These are phyloP conservation scores for Epinephelus malabaricus DNA, from an alignment of 2,797 vertebrate species.

Conservation along the genomic window DNA sequence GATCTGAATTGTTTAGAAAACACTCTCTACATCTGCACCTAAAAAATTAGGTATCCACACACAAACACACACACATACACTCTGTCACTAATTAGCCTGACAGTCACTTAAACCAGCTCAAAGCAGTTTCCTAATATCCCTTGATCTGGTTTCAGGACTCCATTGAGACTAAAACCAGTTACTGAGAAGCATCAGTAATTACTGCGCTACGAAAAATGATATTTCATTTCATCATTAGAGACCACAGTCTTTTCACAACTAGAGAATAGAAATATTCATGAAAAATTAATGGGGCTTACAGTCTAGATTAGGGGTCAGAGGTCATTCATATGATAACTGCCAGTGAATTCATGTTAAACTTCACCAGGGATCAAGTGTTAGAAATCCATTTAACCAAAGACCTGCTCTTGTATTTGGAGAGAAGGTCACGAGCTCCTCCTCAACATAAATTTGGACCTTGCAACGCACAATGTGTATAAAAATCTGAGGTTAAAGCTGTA, in stretches of 20 bases:
- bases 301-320: slow-evolving; percentile 64
- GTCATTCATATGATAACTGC: slow-evolving; percentile 22
- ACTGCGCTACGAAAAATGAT: slow-evolving; percentile 62
- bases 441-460: slow-evolving; percentile 8
- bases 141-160: slow-evolving; percentile 71
- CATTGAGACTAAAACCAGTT: slow-evolving; percentile 70
- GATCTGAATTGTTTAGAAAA: slow-evolving; percentile 39
- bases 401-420: neutral
- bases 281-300: slow-evolving; percentile 56
- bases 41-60: slow-evolving; percentile 10
- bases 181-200: slow-evolving; percentile 77
- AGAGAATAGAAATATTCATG: slow-evolving; percentile 55
- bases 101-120: slow-evolving; percentile 64
- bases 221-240: slow-evolving; percentile 78
- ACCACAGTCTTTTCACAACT: slow-evolving; percentile 60
- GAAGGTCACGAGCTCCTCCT: neutral
- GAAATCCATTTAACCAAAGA: slow-evolving; percentile 3
- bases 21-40: slow-evolving; percentile 11
- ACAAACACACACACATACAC: neutral
- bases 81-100: slow-evolving; percentile 52
- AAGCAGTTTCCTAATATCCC: slow-evolving; percentile 68
- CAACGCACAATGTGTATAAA: neutral
- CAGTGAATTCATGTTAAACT: slow-evolving; percentile 28
- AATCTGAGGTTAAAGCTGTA: neutral
- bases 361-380: neutral